These are phyloP conservation scores for Forbesichthys agassizii DNA, from an alignment of 2,113 vertebrate species.

Conservation along the genomic window DNA sequence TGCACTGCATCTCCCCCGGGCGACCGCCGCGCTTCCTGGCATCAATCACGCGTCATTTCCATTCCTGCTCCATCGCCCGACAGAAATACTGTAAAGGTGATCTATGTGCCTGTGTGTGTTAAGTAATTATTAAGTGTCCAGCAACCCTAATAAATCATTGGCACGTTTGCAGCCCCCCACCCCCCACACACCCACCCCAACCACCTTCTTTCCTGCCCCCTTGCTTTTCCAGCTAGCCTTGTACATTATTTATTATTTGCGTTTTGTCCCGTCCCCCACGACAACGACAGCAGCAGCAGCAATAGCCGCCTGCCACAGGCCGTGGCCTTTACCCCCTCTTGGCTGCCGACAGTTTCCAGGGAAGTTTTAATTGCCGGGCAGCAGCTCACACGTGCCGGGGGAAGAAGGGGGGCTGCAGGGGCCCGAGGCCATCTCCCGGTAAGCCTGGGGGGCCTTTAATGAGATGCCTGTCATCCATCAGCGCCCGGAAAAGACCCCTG, in stretches of 20 bases:
- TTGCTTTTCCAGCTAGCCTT: slow-evolving; percentile 19
- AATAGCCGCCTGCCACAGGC: neutral
- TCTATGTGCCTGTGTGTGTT: slow-evolving; percentile 75
- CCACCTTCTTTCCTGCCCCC: slow-evolving; percentile 26
- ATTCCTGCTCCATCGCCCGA: slow-evolving; percentile 70
- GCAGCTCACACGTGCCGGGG: slow-evolving; percentile 12
- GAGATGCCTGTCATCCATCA: slow-evolving; percentile 70
- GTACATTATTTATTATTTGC: slow-evolving; percentile 28
- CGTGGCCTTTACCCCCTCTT: slow-evolving; percentile 8
- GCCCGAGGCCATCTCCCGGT: slow-evolving; percentile 17
- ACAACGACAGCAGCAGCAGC: slow-evolving; percentile 36
- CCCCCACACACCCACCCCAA: slow-evolving; percentile 29
- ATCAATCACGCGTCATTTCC: slow-evolving; percentile 82
- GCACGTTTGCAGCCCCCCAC: slow-evolving; percentile 30
- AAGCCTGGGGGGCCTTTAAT: slow-evolving; percentile 63
- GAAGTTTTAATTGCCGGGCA: slow-evolving; percentile 45
- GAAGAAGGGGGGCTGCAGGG: slow-evolving; percentile 14
- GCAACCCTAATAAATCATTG: slow-evolving; percentile 76
- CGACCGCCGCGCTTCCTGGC: slow-evolving; percentile 70
- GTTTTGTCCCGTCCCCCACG: neutral
- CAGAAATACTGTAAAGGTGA: slow-evolving; percentile 82
- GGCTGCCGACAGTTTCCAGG: slow-evolving; percentile 29
- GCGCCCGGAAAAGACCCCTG: slow-evolving; percentile 52
- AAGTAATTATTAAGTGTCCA: slow-evolving; percentile 82
- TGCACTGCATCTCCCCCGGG: slow-evolving; percentile 68